Conservation (phyloP, 2,888 invertebrate genomes). For the Hyles lineata region DNA sequence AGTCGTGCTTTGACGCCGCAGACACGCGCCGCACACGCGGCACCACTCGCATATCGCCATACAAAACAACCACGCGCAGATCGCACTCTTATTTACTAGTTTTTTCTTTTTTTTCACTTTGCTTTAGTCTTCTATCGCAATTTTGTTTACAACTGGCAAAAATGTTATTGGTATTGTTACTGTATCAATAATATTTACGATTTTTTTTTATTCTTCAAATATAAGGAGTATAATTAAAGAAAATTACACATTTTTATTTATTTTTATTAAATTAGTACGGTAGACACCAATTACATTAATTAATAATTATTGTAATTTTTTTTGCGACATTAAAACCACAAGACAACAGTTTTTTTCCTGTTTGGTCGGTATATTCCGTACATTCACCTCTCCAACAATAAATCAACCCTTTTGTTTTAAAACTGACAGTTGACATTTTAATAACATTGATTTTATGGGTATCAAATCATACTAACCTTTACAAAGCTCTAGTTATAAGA, state of each 20-base stretch:
- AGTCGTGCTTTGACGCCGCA: conserved; percentile 54
- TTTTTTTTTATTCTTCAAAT: no score
- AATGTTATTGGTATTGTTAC: not conserved
- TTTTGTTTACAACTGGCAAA: not conserved
- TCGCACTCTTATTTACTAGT: conserved; percentile 1
- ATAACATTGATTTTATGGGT: conserved; percentile 31
- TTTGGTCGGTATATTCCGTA: not conserved
- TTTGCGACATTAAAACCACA: not conserved
- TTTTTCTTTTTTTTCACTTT: not conserved
- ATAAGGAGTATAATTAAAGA: no score
- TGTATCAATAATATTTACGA: no score
- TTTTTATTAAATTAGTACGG: no score
- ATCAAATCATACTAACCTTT: not conserved
- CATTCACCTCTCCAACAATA: conserved; percentile 22
- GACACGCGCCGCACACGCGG: conserved; percentile 51
- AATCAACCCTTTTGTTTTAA: conserved; percentile 15
- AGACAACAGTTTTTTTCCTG: not conserved
- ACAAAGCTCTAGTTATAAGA: not conserved
- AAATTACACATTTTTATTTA: not conserved
- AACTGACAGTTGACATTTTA: conserved; percentile 22
- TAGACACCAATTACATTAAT: no score
- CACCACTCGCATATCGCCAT: not conserved
- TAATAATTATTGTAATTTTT: no score
- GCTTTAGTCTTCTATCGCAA: no score
- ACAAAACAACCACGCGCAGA: not conserved